Percentiles rank a stretch among this genome's conserved stretches.
phyloP scores from a whole-genome alignment of 2,113 vertebrate species.

The Sprattus sprattus region DNA sequence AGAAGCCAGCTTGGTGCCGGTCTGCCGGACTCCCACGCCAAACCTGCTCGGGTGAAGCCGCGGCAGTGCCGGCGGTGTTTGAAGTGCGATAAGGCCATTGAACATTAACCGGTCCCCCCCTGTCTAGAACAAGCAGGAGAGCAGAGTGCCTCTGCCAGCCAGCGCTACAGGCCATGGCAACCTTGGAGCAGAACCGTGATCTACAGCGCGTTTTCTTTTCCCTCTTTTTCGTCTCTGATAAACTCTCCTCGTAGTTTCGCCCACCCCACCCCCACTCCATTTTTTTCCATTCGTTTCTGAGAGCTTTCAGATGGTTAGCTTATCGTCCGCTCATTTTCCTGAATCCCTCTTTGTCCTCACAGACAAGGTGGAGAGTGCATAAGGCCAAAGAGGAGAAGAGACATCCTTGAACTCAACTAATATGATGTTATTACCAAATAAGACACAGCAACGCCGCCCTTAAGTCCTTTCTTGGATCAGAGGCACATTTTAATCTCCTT shows the following conservation, averaged over 20 bases:
- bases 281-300: background rate
- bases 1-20: background rate
- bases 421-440: background rate
- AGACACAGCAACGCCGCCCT: background rate
- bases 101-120: background rate
- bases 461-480: background rate
- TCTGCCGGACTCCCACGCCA: background rate
- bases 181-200: background rate
- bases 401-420: background rate
- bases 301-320: background rate
- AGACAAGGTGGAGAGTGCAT: background rate
- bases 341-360: background rate
- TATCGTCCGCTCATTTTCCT: background rate
- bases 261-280: background rate
- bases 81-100: constrained; percentile 12
- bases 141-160: background rate
- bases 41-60: background rate
- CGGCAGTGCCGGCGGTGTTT: background rate
- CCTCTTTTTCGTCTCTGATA: background rate
- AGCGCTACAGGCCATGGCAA: background rate
- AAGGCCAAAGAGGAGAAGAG: background rate
- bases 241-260: background rate
- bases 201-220: background rate
- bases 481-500: background rate
- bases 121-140: background rate